These are phyloP conservation scores for Diphyllodes magnificus DNA, from an alignment of 2,113 vertebrate genomes.

Conservation along the genomic window DNA sequence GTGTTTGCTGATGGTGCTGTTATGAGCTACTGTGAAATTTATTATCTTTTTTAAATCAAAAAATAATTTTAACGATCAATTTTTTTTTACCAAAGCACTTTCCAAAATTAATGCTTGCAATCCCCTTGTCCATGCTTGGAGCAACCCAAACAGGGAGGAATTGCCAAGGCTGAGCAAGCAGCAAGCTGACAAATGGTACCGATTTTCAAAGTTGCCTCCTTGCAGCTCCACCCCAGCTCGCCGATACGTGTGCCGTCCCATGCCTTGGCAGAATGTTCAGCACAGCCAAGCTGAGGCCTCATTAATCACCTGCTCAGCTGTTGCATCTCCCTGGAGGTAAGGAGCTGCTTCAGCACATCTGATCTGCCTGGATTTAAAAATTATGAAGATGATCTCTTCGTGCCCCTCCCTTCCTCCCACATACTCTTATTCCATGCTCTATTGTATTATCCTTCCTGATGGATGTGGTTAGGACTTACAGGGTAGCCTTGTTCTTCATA, in stretches of 20 bases:
- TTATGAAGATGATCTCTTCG: not conserved
- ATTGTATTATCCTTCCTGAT: not conserved
- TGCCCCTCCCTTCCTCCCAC: not conserved
- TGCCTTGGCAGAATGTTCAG: not conserved
- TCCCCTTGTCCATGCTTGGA: not conserved
- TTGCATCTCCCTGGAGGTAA: not conserved
- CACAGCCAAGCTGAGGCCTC: not conserved
- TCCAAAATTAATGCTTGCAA: not conserved
- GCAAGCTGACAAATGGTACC: not conserved
- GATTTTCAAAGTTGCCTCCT: not conserved
- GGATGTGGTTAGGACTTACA: not conserved
- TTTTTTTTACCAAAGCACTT: not conserved
- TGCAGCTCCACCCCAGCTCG: not conserved
- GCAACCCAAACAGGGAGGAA: not conserved
- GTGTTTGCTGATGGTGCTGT: not conserved
- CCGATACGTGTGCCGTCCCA: not conserved
- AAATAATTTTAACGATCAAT: not conserved
- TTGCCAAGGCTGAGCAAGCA: not conserved
- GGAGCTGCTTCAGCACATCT: not conserved
- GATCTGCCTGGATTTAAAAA: not conserved
- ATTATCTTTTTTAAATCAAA: not conserved
- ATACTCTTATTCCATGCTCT: not conserved
- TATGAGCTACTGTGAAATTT: not conserved
- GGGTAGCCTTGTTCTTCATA: not conserved
- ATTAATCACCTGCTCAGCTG: not conserved